A percentile compares a stretch with the other conserved stretches of the same genome.
phyloP scores from a whole-genome alignment of 2,888 invertebrate species.

The Cerastis leucographa region DNA sequence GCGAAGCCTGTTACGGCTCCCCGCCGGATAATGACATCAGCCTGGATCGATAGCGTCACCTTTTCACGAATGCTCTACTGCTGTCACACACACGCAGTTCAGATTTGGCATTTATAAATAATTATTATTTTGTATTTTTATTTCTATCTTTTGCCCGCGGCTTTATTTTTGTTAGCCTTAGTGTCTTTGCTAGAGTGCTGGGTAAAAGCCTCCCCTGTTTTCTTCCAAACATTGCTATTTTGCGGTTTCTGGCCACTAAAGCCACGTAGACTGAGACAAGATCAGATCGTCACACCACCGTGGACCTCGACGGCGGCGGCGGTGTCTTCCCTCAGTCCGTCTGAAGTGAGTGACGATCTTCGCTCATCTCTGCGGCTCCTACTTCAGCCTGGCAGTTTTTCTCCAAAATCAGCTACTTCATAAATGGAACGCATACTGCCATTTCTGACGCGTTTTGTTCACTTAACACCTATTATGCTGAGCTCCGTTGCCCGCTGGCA shows the following conservation, averaged over 20 bases:
- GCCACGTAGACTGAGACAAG: too few relatives aligned
- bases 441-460: not conserved
- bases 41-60: conserved; percentile 52
- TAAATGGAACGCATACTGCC: not conserved
- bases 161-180: not conserved
- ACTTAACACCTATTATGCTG: not conserved
- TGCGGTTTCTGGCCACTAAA: not conserved
- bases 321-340: not conserved
- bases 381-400: not conserved
- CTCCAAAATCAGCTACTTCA: not conserved
- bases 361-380: not conserved
- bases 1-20: conserved; percentile 25
- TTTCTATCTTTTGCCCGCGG: not conserved
- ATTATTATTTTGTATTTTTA: not conserved
- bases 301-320: not conserved
- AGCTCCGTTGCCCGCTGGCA: too few relatives aligned
- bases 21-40: conserved; percentile 43
- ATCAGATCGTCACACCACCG: not conserved
- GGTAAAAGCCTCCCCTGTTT: too few relatives aligned
- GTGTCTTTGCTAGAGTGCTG: not conserved
- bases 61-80: conserved; percentile 22
- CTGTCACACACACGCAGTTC: conserved; percentile 3
- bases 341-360: not conserved
- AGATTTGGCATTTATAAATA: conserved; percentile 26
- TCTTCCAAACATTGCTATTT: not conserved